phyloP scores from a whole-genome alignment of 1,140 invertebrate species.

The Ceratoteleas bidentatus region DNA sequence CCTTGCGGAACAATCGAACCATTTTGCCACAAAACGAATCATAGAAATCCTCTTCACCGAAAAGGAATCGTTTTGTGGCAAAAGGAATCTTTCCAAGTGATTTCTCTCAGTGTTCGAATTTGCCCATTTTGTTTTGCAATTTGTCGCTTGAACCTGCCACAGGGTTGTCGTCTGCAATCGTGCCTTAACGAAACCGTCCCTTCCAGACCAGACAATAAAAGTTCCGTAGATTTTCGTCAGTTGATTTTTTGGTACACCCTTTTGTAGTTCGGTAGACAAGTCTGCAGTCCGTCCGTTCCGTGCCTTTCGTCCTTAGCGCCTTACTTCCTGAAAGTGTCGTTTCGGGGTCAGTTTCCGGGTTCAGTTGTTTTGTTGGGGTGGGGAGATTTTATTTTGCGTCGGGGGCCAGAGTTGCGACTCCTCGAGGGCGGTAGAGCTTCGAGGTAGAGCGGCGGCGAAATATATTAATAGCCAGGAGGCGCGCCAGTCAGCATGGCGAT shows the following conservation, averaged over 20 bases:
- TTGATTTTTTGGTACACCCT: constrained; percentile 34
- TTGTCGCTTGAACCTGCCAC: constrained; percentile 50
- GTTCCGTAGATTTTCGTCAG: constrained; percentile 14
- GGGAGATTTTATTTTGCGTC: constrained; percentile 20
- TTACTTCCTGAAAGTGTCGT: constrained; percentile 37
- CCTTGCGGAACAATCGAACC: too few relatives aligned
- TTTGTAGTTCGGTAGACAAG: constrained; percentile 39
- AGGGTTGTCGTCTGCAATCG: constrained; percentile 69
- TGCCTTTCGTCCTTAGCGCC: constrained; percentile 61
- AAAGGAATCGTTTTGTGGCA: too few relatives aligned
- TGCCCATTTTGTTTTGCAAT: not conserved
- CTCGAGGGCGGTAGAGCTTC: constrained; percentile 20
- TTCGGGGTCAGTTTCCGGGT: constrained; percentile 1
- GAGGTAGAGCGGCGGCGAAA: constrained; percentile 34
- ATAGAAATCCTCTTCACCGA: too few relatives aligned
- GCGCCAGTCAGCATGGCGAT: constrained; percentile 51
- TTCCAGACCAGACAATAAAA: constrained; percentile 61
- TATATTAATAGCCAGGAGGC: constrained; percentile 29
- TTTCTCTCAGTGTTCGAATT: not conserved
- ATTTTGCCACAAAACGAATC: not conserved
- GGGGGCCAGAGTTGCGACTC: not conserved
- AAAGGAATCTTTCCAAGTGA: not conserved
- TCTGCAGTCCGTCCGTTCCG: constrained; percentile 54
- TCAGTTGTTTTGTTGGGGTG: constrained; percentile 9
- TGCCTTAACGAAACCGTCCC: constrained; percentile 75